Percentiles rank a stretch among this genome's conserved stretches.
phyloP scores from a whole-genome alignment of 1,140 invertebrate genomes.

The Drosophila kanapiae region DNA sequence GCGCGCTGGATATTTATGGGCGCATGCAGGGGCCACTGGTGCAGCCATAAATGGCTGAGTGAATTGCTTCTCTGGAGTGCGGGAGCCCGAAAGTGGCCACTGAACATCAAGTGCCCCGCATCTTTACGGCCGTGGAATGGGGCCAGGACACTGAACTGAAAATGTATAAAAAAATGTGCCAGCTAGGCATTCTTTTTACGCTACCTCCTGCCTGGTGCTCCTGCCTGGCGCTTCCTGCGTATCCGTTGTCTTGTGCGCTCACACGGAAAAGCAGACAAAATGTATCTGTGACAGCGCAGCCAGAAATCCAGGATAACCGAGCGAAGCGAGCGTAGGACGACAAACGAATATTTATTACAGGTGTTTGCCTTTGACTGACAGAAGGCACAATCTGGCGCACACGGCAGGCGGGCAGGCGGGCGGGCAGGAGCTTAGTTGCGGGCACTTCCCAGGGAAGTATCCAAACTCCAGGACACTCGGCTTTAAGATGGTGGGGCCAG shows the following conservation, averaged over 20 bases:
- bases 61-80: slow-evolving; percentile 44
- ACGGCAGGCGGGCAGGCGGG: not conserved
- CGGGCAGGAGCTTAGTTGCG: slow-evolving; percentile 19
- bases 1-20: slow-evolving; percentile 41
- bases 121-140: slow-evolving; percentile 22
- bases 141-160: slow-evolving; percentile 25
- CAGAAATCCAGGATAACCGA: slow-evolving; percentile 71
- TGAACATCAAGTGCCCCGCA: slow-evolving; percentile 63
- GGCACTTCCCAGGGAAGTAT: slow-evolving; percentile 11
- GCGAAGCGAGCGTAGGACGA: slow-evolving; percentile 68
- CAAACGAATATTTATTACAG: slow-evolving; percentile 84
- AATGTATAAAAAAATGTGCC: slow-evolving; percentile 64
- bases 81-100: slow-evolving; percentile 47
- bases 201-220: slow-evolving; percentile 1
- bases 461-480: slow-evolving; percentile 3
- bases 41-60: slow-evolving; percentile 64
- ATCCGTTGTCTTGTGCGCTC: slow-evolving; percentile 60
- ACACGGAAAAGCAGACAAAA: slow-evolving; percentile 77
- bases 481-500: slow-evolving; percentile 23
- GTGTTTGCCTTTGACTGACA: slow-evolving; percentile 82
- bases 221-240: slow-evolving; percentile 7
- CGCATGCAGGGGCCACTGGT: slow-evolving; percentile 55
- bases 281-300: slow-evolving; percentile 73
- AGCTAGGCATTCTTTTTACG: slow-evolving; percentile 59
- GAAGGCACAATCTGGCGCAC: slow-evolving; percentile 54